Base-by-base conservation (phyloP, 2,888 invertebrate species). In the Sinelater perroti region DNA sequence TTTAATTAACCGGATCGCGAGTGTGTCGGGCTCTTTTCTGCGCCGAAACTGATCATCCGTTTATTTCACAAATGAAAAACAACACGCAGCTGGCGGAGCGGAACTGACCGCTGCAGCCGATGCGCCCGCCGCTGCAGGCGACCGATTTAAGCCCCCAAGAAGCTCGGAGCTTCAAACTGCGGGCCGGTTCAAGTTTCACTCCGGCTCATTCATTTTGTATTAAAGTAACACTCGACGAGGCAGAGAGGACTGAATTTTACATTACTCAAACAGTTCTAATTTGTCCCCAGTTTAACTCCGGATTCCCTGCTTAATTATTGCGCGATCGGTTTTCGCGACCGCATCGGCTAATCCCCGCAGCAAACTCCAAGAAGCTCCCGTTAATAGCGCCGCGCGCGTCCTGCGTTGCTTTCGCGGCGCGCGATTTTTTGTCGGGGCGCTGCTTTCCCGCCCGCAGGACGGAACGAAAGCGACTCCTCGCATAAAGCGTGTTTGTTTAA, bases 191-290 rank as follows among this genome's bases (percentile, higher is more conserved):
- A 47, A 47, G 55, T 55, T 55, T 55, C 47, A 42, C 49, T 45
- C 36, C 45, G 46, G 44, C 44, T 53, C 61, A 63, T 63, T 59
- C 61, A 63, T 63, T 61, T 61, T 61, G 59, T 52, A 61, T 63
- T 58, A 59, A 50, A 59, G 51, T 50, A 47, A 58, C 58, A 49
- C 58, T 45, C 46, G 44, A 21, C 40, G 50, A 44, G 38, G 21
- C 46, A 44, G 35, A 57, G 61, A 45, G 59, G 56, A 59, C 57
- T 67, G 65, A 67, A 67, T 67, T 67, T 67, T 67, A 62, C 64
- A 67, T 66, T 58, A 66, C 64, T 65, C 64, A 65, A 64, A 66
- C 65, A 65, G 62, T 50, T 60, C 61, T 67, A 67, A 67, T 67
- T 64, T 65, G 60, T 63, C 59, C 52, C 55, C 56, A 62, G 57